phyloP scores from a whole-genome alignment of 1,140 invertebrate genomes.

The Drepana arcuata region DNA sequence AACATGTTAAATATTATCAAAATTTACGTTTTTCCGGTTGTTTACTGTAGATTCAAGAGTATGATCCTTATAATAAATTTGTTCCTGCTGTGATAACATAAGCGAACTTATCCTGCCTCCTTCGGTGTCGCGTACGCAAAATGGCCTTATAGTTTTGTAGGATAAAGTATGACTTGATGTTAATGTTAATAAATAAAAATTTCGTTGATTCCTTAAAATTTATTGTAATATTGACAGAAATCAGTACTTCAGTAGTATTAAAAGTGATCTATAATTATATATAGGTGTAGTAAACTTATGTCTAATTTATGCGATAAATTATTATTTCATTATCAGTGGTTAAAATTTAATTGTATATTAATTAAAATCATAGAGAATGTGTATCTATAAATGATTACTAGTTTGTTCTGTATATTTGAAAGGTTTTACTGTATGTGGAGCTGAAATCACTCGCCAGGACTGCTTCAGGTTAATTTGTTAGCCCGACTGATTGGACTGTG shows the following conservation, averaged over 20 bases:
- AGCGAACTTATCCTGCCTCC: too few relatives aligned
- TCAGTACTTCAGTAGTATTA: conserved; percentile 70
- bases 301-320: conserved; percentile 64
- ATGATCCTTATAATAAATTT: too few relatives aligned
- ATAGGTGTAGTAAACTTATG: conserved; percentile 52
- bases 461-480: conserved; percentile 32
- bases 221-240: conserved; percentile 59
- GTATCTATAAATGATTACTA: conserved; percentile 62
- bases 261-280: conserved; percentile 57
- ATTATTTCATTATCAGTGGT: conserved; percentile 50
- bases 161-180: conserved; percentile 56
- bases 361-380: conserved; percentile 54
- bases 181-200: conserved; percentile 42
- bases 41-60: too few relatives aligned
- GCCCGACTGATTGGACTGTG: conserved; percentile 65
- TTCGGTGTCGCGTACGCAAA: conserved; percentile 25
- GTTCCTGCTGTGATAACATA: too few relatives aligned
- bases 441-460: conserved; percentile 50
- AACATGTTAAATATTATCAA: too few relatives aligned
- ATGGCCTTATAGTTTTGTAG: conserved; percentile 68
- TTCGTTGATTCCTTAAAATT: conserved; percentile 53
- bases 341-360: conserved; percentile 60
- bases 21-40: too few relatives aligned
- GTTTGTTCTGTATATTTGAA: conserved; percentile 71
- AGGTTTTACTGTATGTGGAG: conserved; percentile 49